Evolutionary conservation across 2,113 vertebrate genomes (phyloP).

Genomic region (Columbina picui): DNA sequence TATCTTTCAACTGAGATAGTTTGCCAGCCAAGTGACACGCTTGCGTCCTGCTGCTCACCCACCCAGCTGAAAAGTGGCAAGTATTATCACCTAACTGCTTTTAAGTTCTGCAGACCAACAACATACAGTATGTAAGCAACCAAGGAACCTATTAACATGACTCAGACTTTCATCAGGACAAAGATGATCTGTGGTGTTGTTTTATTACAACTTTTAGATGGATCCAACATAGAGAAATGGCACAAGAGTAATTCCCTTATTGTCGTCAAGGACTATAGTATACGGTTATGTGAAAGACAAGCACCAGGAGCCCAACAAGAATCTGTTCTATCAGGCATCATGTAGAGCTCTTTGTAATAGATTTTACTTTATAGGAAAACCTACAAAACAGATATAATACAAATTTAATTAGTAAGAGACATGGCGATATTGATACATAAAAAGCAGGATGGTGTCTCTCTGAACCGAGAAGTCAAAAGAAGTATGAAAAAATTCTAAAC

Average conservation of each 20-base stretch:
- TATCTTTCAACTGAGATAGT: not conserved
- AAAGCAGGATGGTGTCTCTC: not conserved
- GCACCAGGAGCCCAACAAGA: not conserved
- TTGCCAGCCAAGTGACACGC: rapidly evolving
- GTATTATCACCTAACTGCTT: not conserved
- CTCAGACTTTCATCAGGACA: not conserved
- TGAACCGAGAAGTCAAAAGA: not conserved
- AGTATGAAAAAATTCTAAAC: constrained; percentile 12
- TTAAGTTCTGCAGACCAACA: not conserved
- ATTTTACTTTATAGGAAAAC: not conserved
- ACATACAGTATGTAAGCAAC: not conserved
- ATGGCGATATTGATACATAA: not conserved
- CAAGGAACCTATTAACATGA: not conserved
- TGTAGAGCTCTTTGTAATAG: not conserved
- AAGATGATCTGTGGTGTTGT: not conserved
- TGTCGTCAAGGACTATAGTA: not conserved
- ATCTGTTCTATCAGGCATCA: not conserved
- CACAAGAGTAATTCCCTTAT: not conserved
- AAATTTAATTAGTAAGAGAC: not conserved
- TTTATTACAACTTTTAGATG: not conserved
- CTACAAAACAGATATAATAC: not conserved
- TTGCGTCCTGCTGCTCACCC: not conserved
- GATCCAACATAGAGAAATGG: not conserved
- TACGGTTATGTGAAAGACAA: not conserved
- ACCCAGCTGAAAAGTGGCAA: not conserved